Evolutionary conservation across 1,140 invertebrate genomes (phyloP).

Genomic region (Lanistes nyassanus): DNA sequence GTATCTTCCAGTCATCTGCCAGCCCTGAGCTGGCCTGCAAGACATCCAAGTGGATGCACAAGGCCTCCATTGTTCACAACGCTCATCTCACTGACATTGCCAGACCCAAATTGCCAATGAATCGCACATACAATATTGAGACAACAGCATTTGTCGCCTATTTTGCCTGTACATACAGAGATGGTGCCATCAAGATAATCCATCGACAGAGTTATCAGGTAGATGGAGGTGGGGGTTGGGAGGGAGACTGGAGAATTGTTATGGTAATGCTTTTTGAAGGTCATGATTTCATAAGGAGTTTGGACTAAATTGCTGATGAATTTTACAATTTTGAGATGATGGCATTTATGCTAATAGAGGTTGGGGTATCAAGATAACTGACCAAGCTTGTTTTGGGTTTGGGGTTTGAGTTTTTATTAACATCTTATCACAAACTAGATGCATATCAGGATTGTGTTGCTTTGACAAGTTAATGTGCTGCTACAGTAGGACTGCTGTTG

Average conservation of each 20-base stretch:
- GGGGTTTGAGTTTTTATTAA: too few species aligned
- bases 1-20: slow-evolving; percentile 75
- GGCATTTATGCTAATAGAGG: too few species aligned
- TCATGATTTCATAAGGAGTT: too few species aligned
- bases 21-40: slow-evolving; percentile 62
- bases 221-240: slow-evolving; percentile 35
- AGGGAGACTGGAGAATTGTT: neutral
- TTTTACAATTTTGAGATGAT: slow-evolving; percentile 2
- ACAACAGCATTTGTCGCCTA: slow-evolving; percentile 75
- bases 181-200: slow-evolving; percentile 82
- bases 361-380: too few species aligned
- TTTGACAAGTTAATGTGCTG: too few species aligned
- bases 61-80: slow-evolving; percentile 64
- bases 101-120: slow-evolving; percentile 58
- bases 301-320: too few species aligned
- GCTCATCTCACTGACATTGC: slow-evolving; percentile 57
- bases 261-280: neutral
- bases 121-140: slow-evolving; percentile 72
- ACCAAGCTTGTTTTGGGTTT: too few species aligned
- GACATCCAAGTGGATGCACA: slow-evolving; percentile 77
- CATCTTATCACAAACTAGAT: too few species aligned
- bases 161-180: slow-evolving; percentile 78
- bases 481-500: too few species aligned
- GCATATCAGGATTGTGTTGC: too few species aligned
- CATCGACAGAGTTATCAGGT: slow-evolving; percentile 80